Base-by-base conservation (phyloP, 2,888 invertebrate species). In the Subacronicta megacephala region DNA sequence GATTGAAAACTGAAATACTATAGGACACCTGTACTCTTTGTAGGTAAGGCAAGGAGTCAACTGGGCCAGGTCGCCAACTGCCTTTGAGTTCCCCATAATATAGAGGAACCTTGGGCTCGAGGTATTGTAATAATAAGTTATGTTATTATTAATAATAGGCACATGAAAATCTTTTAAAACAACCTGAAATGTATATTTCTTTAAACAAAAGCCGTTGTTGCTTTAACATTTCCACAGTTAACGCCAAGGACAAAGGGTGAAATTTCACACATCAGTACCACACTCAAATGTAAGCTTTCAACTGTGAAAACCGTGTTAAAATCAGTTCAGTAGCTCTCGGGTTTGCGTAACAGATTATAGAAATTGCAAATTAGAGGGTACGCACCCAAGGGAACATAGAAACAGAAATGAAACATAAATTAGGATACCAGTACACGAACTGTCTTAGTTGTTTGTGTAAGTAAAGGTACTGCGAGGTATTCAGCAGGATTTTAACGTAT, bases 221-320 rank as follows among this genome's bases (percentile, higher is more conserved):
- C 10, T 23, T 10, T 35, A 61, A 51, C 18, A 36, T 43, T 62
- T 44, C 15, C 38, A 37, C 17, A 23, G 17, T 35, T 18, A 12
- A 13, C 37, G 36, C 20, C n/a, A 42, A 58, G 23, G 36, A 45
- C 59, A 65, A 62, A 55, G 50, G 44, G 35, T 50, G n/a, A 51
- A 54, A 62, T 66, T 69, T 55, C 57, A 56, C 36, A 58, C 56
- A 59, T 58, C 46, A 49, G 45, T 55, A 60, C 53, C 38, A 59
- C 26, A 33, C 33, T 44, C 16, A 55, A 64, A 58, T 52, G 13
- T 42, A 50, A 43, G 60, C 55, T 43, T 49, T 62, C 40, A 54
- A 43, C 71, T 74, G 63, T 66, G 40, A 74, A 63, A 15, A 49
- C 13, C 13, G 40, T 42, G 26, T 62, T 62, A 7, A 56, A 63